These are phyloP conservation scores for Bradysia coprophila DNA, from an alignment of 1,140 invertebrate species.

Conservation along the genomic window DNA sequence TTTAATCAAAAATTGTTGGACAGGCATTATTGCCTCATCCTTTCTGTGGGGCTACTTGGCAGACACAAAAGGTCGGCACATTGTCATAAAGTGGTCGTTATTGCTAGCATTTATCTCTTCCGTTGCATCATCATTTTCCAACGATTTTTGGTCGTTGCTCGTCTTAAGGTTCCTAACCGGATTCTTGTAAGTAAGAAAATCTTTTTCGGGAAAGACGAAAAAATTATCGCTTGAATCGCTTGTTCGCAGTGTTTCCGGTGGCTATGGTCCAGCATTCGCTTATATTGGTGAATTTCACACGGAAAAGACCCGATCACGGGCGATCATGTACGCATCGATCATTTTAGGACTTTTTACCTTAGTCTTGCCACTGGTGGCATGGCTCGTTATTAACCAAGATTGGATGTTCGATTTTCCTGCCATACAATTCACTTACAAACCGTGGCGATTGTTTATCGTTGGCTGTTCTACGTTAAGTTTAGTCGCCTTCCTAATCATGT, in stretches of 20 bases:
- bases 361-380: slow-evolving; percentile 7
- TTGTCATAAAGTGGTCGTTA: slow-evolving; percentile 25
- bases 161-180: slow-evolving; percentile 31
- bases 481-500: slow-evolving; percentile 19
- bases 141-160: slow-evolving; percentile 29
- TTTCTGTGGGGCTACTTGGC: slow-evolving; percentile 52
- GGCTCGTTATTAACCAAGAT: slow-evolving; percentile 8
- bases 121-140: slow-evolving; percentile 27
- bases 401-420: slow-evolving; percentile 6
- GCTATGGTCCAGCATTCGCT: slow-evolving; percentile 8
- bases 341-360: slow-evolving; percentile 8
- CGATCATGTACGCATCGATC: slow-evolving; percentile 10
- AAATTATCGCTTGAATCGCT: neutral
- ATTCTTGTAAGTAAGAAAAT: slow-evolving; percentile 28
- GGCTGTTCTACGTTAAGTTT: slow-evolving; percentile 7
- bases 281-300: slow-evolving; percentile 10
- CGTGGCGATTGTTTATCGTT: slow-evolving; percentile 10
- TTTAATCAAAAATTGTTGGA: slow-evolving; percentile 17
- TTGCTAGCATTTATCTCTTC: slow-evolving; percentile 16
- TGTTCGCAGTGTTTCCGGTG: slow-evolving; percentile 8
- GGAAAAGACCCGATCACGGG: slow-evolving; percentile 6
- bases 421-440: slow-evolving; percentile 8
- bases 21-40: slow-evolving; percentile 33
- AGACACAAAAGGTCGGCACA: slow-evolving; percentile 38
- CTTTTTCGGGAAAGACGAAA: neutral